A percentile compares a stretch with the other conserved stretches of the same genome.
phyloP scores from a whole-genome alignment of 1,140 invertebrate species.

The Orussus abietinus region DNA sequence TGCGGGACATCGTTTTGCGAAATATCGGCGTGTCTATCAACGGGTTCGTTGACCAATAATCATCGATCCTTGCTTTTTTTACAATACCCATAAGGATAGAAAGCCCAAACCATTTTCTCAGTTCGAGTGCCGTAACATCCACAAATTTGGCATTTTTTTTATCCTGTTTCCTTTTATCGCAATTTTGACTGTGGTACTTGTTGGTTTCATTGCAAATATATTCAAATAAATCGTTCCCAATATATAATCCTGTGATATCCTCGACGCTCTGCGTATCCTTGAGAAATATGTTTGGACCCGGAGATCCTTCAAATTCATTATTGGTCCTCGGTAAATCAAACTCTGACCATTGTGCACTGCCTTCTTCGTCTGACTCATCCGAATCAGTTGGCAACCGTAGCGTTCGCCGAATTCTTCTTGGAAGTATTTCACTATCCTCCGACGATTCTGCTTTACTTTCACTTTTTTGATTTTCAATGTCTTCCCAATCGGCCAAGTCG shows the following conservation, averaged over 20 bases:
- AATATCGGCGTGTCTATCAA: constrained; percentile 7
- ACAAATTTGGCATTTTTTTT: constrained; percentile 9
- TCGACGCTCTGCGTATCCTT: constrained; percentile 5
- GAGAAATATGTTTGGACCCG: constrained; percentile 14
- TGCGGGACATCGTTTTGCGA: constrained; percentile 1
- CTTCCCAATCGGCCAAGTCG: constrained; percentile 3
- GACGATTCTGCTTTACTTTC: constrained; percentile 8
- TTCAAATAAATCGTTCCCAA: constrained; percentile 2
- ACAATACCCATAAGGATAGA: constrained; percentile 6
- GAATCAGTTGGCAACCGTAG: constrained; percentile 9
- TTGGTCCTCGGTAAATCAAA: constrained; percentile 10
- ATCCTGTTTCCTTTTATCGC: neutral
- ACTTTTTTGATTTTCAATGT: too few species aligned
- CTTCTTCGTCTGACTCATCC: constrained; percentile 1
- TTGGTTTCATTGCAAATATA: constrained; percentile 3
- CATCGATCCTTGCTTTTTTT: neutral
- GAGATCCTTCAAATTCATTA: constrained; percentile 12
- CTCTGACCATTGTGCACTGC: constrained; percentile 2
- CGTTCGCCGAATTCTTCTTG: constrained; percentile 3
- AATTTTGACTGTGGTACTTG: constrained; percentile 1
- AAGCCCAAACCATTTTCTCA: constrained; percentile 7
- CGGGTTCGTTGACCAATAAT: constrained; percentile 8
- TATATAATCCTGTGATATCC: constrained; percentile 2
- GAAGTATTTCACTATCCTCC: neutral
- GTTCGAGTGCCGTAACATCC: constrained; percentile 13